Evolutionary conservation across 2,113 vertebrate genomes (phyloP).

Genomic region (Peromyscus leucopus): DNA sequence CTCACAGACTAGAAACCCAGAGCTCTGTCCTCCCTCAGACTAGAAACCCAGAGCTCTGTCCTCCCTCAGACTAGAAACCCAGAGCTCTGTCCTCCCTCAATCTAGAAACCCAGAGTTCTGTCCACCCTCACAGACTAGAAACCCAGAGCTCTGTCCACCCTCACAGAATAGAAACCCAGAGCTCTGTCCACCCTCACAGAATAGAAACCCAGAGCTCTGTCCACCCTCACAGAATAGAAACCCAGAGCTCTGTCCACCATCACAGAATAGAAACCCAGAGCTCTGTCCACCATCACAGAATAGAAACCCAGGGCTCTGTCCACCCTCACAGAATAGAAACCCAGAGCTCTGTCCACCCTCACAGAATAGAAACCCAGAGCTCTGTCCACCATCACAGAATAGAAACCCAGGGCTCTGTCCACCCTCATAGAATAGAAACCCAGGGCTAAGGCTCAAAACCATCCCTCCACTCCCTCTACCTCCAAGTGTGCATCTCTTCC

Average conservation of each 20-base stretch:
- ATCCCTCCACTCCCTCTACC: background rate
- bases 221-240: background rate
- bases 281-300: background rate
- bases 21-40: background rate
- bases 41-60: background rate
- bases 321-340: background rate
- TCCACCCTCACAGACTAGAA: background rate
- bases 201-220: background rate
- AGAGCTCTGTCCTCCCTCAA: background rate
- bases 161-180: background rate
- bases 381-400: background rate
- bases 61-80: background rate
- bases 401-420: no score
- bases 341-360: background rate
- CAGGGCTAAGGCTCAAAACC: background rate
- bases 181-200: background rate
- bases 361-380: background rate
- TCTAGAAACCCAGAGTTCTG: background rate
- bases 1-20: background rate
- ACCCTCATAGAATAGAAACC: background rate
- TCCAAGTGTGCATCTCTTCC: background rate
- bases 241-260: background rate
- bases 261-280: background rate
- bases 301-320: background rate
- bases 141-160: background rate